Percentiles rank a stretch among this genome's conserved stretches.
phyloP scores from a whole-genome alignment of 2,113 vertebrate genomes.

The Illadopsis cleaveri region DNA sequence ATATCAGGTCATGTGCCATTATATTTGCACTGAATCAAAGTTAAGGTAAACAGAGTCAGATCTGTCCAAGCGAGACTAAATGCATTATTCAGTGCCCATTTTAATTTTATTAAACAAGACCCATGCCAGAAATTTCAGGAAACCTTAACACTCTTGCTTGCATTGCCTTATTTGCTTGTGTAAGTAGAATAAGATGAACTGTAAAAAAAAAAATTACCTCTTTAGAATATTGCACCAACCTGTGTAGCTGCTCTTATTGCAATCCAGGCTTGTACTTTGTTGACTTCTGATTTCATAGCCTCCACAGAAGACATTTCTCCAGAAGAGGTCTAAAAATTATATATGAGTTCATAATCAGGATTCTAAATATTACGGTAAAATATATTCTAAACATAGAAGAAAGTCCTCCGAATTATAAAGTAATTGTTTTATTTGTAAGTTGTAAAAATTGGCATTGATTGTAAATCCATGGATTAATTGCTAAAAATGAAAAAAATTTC shows the following conservation, averaged over 20 bases:
- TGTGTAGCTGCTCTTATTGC: constrained; percentile 80
- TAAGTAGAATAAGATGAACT: background rate
- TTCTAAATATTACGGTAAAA: background rate
- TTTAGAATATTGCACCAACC: constrained; percentile 67
- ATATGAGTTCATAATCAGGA: background rate
- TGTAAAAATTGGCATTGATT: background rate
- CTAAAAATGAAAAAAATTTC: background rate
- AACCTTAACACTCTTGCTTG: background rate
- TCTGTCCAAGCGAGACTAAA: constrained; percentile 43
- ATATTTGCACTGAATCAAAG: constrained; percentile 52
- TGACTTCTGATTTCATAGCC: constrained; percentile 25
- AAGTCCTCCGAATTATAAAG: background rate
- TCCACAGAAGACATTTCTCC: background rate
- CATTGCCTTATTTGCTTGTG: background rate
- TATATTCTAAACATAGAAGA: background rate
- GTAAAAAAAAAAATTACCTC: background rate
- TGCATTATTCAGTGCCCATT: background rate
- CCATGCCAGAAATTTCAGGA: background rate
- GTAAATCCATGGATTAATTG: background rate
- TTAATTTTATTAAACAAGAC: background rate
- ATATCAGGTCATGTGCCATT: background rate
- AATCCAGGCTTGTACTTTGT: constrained; percentile 77
- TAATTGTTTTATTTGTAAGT: background rate
- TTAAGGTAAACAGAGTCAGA: background rate
- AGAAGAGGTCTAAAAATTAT: constrained; percentile 49